Evolutionary conservation across 1,140 invertebrate genomes (phyloP).

Genomic region (Zaprionus africanus): DNA sequence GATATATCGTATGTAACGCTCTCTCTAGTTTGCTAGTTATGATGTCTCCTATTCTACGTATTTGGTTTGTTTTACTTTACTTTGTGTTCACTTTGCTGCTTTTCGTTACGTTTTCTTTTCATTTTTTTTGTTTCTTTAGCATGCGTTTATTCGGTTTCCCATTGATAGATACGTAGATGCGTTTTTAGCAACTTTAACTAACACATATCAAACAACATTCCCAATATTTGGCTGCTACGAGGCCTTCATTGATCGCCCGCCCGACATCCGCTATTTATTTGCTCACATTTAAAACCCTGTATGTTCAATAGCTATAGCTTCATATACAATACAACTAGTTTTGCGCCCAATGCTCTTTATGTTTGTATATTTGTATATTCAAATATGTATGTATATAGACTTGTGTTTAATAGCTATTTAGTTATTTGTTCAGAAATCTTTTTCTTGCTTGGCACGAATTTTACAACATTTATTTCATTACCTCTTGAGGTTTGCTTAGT

Average conservation of each 20-base stretch:
- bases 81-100: conserved; percentile 17
- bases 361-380: conserved; percentile 8
- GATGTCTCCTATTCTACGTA: conserved; percentile 43
- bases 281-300: conserved; percentile 83
- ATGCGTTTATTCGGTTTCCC: conserved; percentile 23
- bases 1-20: conserved; percentile 20
- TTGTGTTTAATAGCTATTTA: conserved; percentile 35
- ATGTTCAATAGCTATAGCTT: conserved; percentile 76
- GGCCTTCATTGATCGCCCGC: conserved; percentile 31
- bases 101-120: conserved; percentile 29
- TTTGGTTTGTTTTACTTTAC: conserved; percentile 29
- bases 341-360: conserved; percentile 22
- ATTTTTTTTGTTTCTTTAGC: neutral
- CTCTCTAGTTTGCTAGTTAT: conserved; percentile 22
- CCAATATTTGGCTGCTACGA: conserved; percentile 38
- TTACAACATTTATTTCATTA: conserved; percentile 74
- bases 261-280: conserved; percentile 59
- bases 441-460: conserved; percentile 76
- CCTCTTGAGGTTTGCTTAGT: conserved; percentile 39
- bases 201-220: conserved; percentile 56
- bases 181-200: conserved; percentile 47
- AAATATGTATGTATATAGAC: conserved; percentile 4
- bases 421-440: conserved; percentile 45
- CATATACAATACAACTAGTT: conserved; percentile 70
- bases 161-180: conserved; percentile 34